Base-by-base conservation (phyloP, 2,113 vertebrate species). In the Donacobius atricapilla region DNA sequence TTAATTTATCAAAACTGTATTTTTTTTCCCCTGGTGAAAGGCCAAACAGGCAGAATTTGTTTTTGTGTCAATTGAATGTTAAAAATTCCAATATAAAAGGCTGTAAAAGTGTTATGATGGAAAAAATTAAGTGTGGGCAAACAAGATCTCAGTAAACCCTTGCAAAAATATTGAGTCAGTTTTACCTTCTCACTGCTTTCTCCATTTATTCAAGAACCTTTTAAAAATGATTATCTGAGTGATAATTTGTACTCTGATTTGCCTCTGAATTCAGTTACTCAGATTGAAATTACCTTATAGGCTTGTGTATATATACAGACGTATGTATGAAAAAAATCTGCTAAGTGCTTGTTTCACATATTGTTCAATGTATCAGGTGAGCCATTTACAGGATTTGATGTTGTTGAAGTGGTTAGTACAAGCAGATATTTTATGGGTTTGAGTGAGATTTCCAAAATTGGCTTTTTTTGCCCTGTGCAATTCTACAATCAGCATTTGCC, bases 271-370 rank as follows among this genome's bases (percentile, higher is more conserved):
- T 92, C 33, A 44, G 18, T 48, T 83, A 27, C 37, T 76, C 19
- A 35, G 18, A 15, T 35, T 76, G 69, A 87, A 63, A 66, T 58
- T 81, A 15, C n/a, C 30, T 57, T 15, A 8, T 61, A 51, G 23
- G 3, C 33, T 1, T 66, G 9, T 33, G 10, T 37, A 1, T 35
- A 13, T 42, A 50, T 28, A 30, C 1, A 45, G 9, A 42, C 5
- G 28, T 2, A 39, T 5, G 8, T 54, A 70, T 31, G 9, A 50
- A 35, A 39, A 77, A 18, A 33, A 33, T 42, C 33, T 76, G 17
- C 16, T 39, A 64, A 30, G 33, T 88, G 11, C 28, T 51, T 72
- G 6, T 88, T 95, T 83, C 31, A 45, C 11, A 5, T 64, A 42
- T 30, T 53, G 28, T 77, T 81, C 64, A 45, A 0, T n/a, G 3